Evolutionary conservation across 2,888 invertebrate genomes (phyloP).

Genomic region (Podotricha telesiphe): DNA sequence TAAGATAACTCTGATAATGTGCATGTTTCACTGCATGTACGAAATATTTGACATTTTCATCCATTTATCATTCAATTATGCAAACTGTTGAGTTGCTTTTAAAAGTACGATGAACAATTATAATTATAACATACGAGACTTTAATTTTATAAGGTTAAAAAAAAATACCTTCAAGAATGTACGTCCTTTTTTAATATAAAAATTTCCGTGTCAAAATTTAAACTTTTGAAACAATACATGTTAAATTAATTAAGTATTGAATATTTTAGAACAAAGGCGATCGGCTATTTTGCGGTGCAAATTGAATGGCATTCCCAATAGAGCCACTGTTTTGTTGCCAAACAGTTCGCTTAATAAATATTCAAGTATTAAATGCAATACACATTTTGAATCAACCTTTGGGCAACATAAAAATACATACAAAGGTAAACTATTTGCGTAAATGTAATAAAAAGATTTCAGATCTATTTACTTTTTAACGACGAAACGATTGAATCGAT

Average conservation of each 20-base stretch:
- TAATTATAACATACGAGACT: not conserved
- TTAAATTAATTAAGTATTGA: conserved; percentile 14
- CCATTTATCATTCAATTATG: too few species aligned
- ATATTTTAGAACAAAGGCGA: conserved; percentile 30
- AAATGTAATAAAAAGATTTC: not conserved
- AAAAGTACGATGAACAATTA: not conserved
- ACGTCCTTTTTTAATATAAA: too few species aligned
- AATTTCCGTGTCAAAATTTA: not conserved
- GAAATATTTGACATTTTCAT: conserved; percentile 16
- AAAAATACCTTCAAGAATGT: not conserved
- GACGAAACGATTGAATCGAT: not conserved
- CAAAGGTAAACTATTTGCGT: not conserved
- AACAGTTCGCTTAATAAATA: conserved; percentile 41
- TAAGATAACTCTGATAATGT: conserved; percentile 23
- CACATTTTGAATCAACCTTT: conserved; percentile 19
- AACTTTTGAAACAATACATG: not conserved
- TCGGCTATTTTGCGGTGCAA: conserved; percentile 19
- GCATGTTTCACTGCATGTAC: not conserved
- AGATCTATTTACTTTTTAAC: not conserved
- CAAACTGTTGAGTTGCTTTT: not conserved
- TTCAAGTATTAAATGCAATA: conserved; percentile 29
- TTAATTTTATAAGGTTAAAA: not conserved
- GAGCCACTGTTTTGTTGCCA: conserved; percentile 41
- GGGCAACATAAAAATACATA: not conserved
- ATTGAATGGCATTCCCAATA: conserved; percentile 32